Evolutionary conservation across 37 sponge, comb jelly and placozoan genomes (phyloP), one percentile per base, ranked within the genome.

Genomic region (Lycopodina hypogea): DNA sequence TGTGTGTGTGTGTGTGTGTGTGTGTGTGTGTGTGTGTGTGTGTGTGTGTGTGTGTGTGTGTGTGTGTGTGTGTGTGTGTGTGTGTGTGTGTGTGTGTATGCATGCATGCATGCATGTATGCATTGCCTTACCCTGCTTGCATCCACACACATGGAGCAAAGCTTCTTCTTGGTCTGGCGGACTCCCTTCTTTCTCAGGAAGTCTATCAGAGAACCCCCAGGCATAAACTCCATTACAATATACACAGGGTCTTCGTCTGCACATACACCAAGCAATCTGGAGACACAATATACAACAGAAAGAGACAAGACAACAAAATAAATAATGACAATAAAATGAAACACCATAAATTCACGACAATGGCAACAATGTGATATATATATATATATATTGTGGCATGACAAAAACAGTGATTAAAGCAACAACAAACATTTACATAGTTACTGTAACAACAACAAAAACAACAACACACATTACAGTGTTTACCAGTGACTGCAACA

Each of bases 171-270:
- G 3, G 81, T 58, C 45, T 87, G 73, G 0, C 42, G 51, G 11
- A 40, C 26, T 0, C 87, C 90, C 36, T 91, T 81, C 79, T 94
- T 94, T 53, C 95, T 61, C 42, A 96, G 82, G 79, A 78, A 96
- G 40, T 87, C 86, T 21, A 91, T 62, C 62, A 96, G 88, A 9
- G 92, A 87, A 66, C 97, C 97, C 0, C 95, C 95, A 1, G 83
- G 81, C 93, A 96, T 91, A 32, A 96, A 79, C 89, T 96, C 97
- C 95, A 96, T 96, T 23, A 96, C 82, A 42, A 96, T 96, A 42
- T 89, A 94, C 48, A 96, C 87, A 2, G 92, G 90, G 18, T 94
- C 95, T 34, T 78, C 81, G 30, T 96, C 93, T 15, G 93, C 75
- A 55, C 89, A 88, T 22, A 96, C 80, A 8, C 97, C 97, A 26